Evolutionary conservation across 2,113 vertebrate genomes (phyloP).

Genomic region (Lepus americanus): DNA sequence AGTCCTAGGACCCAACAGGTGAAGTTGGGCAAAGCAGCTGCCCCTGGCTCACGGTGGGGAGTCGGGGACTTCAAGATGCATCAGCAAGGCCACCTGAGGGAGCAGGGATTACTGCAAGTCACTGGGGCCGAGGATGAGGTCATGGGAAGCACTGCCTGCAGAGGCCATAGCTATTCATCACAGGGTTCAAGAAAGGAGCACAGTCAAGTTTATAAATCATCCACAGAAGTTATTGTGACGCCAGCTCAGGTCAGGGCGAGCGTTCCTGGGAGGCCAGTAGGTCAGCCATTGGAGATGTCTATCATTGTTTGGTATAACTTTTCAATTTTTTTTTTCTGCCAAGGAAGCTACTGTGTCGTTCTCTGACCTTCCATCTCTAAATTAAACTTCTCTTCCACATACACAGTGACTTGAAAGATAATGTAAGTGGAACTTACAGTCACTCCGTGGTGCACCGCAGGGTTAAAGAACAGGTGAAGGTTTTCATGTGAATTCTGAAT

Average conservation of each 20-base stretch:
- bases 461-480: neutral
- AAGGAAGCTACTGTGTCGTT: neutral
- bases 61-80: neutral
- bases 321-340: neutral
- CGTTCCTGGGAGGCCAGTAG: neutral
- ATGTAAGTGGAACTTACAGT: neutral
- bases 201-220: neutral
- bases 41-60: rapidly evolving
- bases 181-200: neutral
- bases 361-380: neutral
- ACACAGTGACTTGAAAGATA: neutral
- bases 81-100: too few species aligned
- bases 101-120: too few species aligned
- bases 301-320: neutral
- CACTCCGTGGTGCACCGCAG: neutral
- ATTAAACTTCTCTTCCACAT: neutral
- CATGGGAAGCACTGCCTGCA: neutral
- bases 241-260: neutral
- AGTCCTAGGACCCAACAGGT: rapidly evolving
- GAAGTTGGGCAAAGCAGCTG: neutral
- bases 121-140: neutral
- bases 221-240: neutral
- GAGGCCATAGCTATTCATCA: neutral
- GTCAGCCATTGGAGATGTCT: neutral
- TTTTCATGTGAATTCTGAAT: neutral